These are phyloP conservation scores for Xestia sexstrigata DNA, from an alignment of 2,888 invertebrate species.

Conservation along the genomic window DNA sequence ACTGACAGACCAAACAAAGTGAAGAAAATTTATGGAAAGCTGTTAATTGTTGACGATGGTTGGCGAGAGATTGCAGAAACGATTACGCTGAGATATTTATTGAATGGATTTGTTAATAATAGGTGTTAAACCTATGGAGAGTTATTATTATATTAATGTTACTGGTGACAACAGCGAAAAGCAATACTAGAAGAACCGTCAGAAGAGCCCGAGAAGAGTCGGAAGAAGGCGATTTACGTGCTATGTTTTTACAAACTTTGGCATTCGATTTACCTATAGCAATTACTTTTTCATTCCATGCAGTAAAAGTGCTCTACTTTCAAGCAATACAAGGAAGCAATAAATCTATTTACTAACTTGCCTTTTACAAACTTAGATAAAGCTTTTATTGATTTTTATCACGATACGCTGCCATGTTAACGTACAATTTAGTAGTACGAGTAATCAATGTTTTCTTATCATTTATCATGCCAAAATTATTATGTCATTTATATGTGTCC, in stretches of 20 bases:
- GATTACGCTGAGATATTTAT: slow-evolving; percentile 20
- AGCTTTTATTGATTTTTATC: background rate
- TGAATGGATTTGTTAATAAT: background rate
- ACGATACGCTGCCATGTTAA: background rate
- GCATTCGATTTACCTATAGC: background rate
- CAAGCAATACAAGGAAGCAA: background rate
- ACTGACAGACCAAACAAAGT: background rate
- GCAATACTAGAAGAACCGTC: background rate
- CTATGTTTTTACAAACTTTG: background rate
- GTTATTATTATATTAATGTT: background rate
- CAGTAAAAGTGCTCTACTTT: background rate
- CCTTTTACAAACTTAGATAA: slow-evolving; percentile 4
- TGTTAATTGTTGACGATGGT: background rate
- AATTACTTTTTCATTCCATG: background rate
- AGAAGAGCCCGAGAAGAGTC: background rate
- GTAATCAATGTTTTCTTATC: slow-evolving; percentile 2
- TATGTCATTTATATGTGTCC: background rate
- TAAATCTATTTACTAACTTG: background rate
- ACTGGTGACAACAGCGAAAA: background rate
- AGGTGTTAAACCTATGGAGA: background rate
- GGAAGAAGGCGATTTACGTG: background rate
- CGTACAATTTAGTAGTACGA: background rate
- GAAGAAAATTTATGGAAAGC: slow-evolving; percentile 26
- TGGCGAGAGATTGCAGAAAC: slow-evolving; percentile 15
- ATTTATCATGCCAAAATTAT: background rate